Evolutionary conservation across 1,140 invertebrate species (phyloP).

Genomic region (Zaprionus ornatus): DNA sequence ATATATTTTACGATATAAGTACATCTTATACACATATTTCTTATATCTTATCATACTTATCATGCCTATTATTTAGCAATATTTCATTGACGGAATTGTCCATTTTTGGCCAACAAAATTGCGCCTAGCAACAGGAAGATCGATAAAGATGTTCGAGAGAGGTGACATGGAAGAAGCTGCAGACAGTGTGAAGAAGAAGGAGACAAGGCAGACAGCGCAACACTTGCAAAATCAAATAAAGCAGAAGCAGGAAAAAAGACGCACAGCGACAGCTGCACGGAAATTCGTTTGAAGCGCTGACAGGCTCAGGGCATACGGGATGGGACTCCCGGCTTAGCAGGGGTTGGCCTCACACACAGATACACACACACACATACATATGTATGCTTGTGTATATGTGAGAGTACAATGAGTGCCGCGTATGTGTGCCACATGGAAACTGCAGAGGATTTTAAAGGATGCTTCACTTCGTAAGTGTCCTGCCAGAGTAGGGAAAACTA

Average conservation of each 20-base stretch:
- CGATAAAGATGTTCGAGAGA: slow-evolving; percentile 9
- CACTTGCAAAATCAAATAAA: slow-evolving; percentile 77
- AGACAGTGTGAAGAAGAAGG: slow-evolving; percentile 5
- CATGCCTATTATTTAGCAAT: no score
- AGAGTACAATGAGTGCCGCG: slow-evolving; percentile 41
- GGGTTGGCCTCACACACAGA: slow-evolving; percentile 58
- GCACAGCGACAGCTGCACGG: slow-evolving; percentile 61
- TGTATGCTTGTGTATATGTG: background rate
- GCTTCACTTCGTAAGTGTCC: slow-evolving; percentile 50
- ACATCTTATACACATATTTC: no score
- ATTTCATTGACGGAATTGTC: no score
- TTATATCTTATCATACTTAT: no score
- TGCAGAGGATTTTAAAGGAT: slow-evolving; percentile 65
- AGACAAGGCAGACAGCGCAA: slow-evolving; percentile 41
- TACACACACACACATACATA: slow-evolving; percentile 24
- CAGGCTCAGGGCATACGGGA: slow-evolving; percentile 9
- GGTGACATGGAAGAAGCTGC: slow-evolving; percentile 23
- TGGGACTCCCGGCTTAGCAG: slow-evolving; percentile 38
- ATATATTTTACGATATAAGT: no score
- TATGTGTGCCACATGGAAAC: slow-evolving; percentile 78
- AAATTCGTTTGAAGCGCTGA: slow-evolving; percentile 45
- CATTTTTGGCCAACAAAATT: slow-evolving; percentile 21
- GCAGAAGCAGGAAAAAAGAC: slow-evolving; percentile 46
- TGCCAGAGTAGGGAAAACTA: slow-evolving; percentile 60
- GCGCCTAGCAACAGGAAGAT: slow-evolving; percentile 63